Conservation (phyloP, 2,797 vertebrate genomes). For the Sebastes wilsoni region DNA sequence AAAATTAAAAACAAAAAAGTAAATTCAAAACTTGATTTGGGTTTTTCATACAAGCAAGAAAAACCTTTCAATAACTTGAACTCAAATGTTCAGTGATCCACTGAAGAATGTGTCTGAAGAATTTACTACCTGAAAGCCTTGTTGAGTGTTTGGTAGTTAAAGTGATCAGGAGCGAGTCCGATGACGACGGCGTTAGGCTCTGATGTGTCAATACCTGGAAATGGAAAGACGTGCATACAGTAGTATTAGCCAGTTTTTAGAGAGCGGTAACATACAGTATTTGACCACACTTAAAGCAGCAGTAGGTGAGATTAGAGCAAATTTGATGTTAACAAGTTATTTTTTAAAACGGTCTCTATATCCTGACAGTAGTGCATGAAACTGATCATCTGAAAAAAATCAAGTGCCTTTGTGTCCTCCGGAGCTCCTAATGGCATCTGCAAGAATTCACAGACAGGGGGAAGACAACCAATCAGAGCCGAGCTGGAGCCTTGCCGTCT, state of each 20-base stretch:
- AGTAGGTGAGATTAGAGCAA: rapidly evolving
- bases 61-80: neutral
- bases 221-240: neutral
- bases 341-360: too few relatives aligned
- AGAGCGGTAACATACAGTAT: too few relatives aligned
- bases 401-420: too few relatives aligned
- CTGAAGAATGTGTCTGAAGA: neutral
- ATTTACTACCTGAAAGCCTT: slow-evolving; percentile 88
- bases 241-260: neutral
- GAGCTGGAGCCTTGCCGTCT: too few relatives aligned
- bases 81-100: neutral
- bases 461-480: too few relatives aligned
- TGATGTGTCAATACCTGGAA: slow-evolving; percentile 86
- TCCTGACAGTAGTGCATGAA: rapidly evolving
- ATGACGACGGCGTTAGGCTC: slow-evolving; percentile 94
- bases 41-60: neutral
- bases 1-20: neutral
- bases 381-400: too few relatives aligned
- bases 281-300: too few relatives aligned
- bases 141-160: slow-evolving; percentile 93
- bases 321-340: too few relatives aligned
- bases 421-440: too few relatives aligned
- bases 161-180: slow-evolving; percentile 92
- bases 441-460: rapidly evolving
- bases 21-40: too few relatives aligned